Base-by-base conservation (phyloP, 2,113 vertebrate genomes). In the Zosterops japonicus region DNA sequence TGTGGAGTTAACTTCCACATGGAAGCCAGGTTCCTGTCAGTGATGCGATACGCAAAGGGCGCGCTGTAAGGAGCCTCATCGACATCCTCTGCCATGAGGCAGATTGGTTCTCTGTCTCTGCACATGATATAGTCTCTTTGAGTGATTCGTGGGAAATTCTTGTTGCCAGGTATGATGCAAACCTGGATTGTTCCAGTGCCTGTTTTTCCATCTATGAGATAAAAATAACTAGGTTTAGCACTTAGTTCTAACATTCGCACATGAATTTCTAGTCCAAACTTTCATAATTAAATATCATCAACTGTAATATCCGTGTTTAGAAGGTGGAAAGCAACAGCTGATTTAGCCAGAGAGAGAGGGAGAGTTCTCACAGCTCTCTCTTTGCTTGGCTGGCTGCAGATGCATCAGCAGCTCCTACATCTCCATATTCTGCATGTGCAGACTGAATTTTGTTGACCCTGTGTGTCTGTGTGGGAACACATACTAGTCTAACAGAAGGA, bases 171-270 rank as follows among this genome's bases (percentile, higher is more conserved):
- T 33, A 97, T 94, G 35, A 99, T 86, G 75, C 86, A 77, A 83
- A 99, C 94, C 23, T 98, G 95, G 42, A 99, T 92, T 17, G 98
- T 99, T 74, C 99, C 99, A 14, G 97, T 98, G 71, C 98, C 98
- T 12, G 98, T 97, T 94, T 99, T 98, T 24, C 97, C 94, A 94
- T 67, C 99, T 99, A 87, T 8, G 81, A 97, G 24, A 92, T 14
- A 81, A 78, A 93, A 76, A 63, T 16, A 72, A 64, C 10, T 72
- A 68, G 46, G 72, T 76, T 96, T 80, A 75, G 56, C 10, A 9
- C 42, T 44, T n/a, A 31, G 6, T 63, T 81, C 35, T 50, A 63
- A 88, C 18, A 28, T 39, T 57, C 11, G 15, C 25, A 10, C 44
- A 13, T 19, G 72, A 79, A 84, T 44, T 81, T 65, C 53, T 74